These are phyloP conservation scores for Addax nasomaculatus DNA, from an alignment of 2,113 vertebrate genomes.

Conservation along the genomic window DNA sequence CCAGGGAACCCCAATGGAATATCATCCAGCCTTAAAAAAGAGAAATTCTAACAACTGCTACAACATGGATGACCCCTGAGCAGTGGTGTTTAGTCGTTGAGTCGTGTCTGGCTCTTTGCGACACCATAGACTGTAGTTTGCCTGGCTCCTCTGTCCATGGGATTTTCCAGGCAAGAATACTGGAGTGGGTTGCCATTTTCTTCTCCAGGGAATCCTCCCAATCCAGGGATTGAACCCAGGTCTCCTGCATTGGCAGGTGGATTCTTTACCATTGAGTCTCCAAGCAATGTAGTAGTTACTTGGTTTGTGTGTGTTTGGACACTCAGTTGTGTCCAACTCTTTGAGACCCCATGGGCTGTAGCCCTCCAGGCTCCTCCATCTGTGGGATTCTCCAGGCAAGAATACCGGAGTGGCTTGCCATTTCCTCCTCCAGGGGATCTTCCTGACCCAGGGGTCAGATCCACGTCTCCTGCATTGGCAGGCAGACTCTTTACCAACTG, in stretches of 20 bases:
- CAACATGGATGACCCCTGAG: background rate
- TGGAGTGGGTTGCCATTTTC: background rate
- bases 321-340: background rate
- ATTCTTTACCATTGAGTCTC: background rate
- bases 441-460: background rate
- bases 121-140: background rate
- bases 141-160: background rate
- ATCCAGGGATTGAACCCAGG: accelerated
- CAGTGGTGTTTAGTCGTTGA: accelerated
- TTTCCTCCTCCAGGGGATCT: background rate
- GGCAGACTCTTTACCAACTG: background rate
- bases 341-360: background rate
- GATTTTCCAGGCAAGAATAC: background rate
- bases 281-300: background rate
- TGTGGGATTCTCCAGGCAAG: background rate
- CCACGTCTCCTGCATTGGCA: background rate
- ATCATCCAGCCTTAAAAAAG: background rate
- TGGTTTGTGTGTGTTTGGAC: background rate
- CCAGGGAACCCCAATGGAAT: background rate
- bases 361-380: background rate
- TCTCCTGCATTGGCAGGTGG: background rate
- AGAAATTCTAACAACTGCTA: background rate
- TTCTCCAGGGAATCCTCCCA: background rate
- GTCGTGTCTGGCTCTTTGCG: accelerated
- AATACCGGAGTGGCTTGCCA: background rate